These are phyloP conservation scores for Drosophila insularis DNA, from an alignment of 1,140 invertebrate genomes.

Conservation along the genomic window DNA sequence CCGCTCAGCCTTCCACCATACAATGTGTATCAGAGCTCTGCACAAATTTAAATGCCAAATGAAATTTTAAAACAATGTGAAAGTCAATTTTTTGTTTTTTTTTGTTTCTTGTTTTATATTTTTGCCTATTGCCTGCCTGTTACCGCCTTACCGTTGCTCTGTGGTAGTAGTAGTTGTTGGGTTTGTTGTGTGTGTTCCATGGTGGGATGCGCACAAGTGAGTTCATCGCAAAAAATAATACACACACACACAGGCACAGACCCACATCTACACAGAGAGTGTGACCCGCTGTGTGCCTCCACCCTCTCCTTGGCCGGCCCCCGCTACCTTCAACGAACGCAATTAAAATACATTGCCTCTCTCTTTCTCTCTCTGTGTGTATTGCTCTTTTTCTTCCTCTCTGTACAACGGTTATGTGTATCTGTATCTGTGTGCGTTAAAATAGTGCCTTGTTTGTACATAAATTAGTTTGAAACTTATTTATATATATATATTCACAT, in stretches of 20 bases:
- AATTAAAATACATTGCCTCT: conserved; percentile 52
- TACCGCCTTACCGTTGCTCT: background rate
- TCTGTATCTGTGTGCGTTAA: conserved; percentile 55
- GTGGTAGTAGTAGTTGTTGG: conserved; percentile 42
- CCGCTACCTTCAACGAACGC: conserved; percentile 48
- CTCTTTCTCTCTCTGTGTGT: conserved; percentile 2
- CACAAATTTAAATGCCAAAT: conserved; percentile 35
- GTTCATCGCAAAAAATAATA: conserved; percentile 80
- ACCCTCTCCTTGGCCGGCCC: conserved; percentile 37
- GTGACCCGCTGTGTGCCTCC: conserved; percentile 37
- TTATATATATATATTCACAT: conserved; percentile 12
- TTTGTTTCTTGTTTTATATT: conserved; percentile 42
- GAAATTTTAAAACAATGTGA: conserved; percentile 59
- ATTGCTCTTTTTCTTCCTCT: conserved; percentile 6
- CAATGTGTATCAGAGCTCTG: background rate
- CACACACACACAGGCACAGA: conserved; percentile 46
- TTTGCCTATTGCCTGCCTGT: conserved; percentile 23
- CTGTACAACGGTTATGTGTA: conserved; percentile 31
- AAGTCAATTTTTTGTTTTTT: conserved; percentile 60
- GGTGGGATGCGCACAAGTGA: conserved; percentile 68
- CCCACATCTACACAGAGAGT: conserved; percentile 28
- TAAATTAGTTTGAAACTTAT: conserved; percentile 66
- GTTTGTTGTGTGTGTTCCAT: conserved; percentile 57
- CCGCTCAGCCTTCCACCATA: no score
- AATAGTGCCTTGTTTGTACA: conserved; percentile 77